Evolutionary conservation across 1,140 invertebrate species (phyloP).

Genomic region (Drosophila kikkawai): DNA sequence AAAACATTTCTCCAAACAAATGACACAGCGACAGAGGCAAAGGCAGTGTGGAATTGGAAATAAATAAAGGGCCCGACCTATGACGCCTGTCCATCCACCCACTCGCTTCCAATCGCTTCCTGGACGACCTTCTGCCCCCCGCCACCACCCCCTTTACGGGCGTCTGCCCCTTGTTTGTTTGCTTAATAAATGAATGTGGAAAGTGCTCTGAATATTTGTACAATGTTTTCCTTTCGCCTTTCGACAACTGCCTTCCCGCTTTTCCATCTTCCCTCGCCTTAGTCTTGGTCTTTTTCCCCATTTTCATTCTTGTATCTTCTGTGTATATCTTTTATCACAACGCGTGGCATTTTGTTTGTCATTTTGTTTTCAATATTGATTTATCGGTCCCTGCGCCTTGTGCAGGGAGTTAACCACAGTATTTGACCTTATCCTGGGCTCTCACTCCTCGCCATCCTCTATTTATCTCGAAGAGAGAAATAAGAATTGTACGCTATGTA

Average conservation of each 20-base stretch:
- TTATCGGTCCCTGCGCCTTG: constrained; percentile 62
- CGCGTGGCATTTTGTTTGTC: constrained; percentile 57
- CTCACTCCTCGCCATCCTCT: not conserved
- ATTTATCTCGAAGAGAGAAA: constrained; percentile 43
- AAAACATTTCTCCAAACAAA: constrained; percentile 46
- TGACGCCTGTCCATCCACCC: constrained; percentile 40
- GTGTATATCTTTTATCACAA: constrained; percentile 37
- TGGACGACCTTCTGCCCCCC: constrained; percentile 13
- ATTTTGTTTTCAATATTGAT: constrained; percentile 66
- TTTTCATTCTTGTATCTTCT: not conserved
- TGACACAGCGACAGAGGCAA: constrained; percentile 22
- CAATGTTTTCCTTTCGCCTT: constrained; percentile 48
- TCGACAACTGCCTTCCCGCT: not conserved
- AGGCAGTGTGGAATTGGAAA: constrained; percentile 45
- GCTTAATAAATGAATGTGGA: constrained; percentile 68
- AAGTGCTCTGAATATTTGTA: constrained; percentile 74
- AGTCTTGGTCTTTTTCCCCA: not conserved
- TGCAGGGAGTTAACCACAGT: constrained; percentile 58
- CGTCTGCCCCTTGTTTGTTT: constrained; percentile 47
- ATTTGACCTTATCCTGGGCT: constrained; percentile 52
- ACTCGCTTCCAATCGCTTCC: not conserved
- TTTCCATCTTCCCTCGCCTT: not conserved
- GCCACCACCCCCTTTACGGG: not conserved
- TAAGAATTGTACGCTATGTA: not conserved
- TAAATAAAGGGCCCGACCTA: constrained; percentile 57